Conservation (phyloP, 2,888 invertebrate species). For the Hydriomena furcata region DNA sequence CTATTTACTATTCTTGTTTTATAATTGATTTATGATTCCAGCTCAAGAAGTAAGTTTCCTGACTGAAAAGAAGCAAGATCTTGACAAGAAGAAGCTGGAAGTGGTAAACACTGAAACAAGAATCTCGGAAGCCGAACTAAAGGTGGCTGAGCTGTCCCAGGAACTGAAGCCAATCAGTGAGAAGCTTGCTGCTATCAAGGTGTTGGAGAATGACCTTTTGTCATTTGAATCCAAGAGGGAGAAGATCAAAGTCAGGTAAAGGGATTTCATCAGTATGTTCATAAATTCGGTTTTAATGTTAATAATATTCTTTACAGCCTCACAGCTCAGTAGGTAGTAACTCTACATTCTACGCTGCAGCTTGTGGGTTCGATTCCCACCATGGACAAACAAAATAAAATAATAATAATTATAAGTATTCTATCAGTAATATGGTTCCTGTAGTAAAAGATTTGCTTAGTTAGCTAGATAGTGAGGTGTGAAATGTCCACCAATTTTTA, state of each 20-base stretch:
- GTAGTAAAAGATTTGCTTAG: too few species aligned
- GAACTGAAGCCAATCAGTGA: slow-evolving; percentile 82
- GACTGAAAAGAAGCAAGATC: slow-evolving; percentile 83
- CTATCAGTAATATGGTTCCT: too few species aligned
- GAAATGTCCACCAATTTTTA: too few species aligned
- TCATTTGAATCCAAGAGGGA: slow-evolving; percentile 80
- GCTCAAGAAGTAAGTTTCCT: slow-evolving; percentile 79
- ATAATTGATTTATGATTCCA: slow-evolving; percentile 39
- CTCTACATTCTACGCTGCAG: too few species aligned
- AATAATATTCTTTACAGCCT: too few species aligned
- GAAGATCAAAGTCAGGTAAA: slow-evolving; percentile 82
- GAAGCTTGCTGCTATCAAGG: slow-evolving; percentile 77
- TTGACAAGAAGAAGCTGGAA: slow-evolving; percentile 83
- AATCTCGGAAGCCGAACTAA: slow-evolving; percentile 83
- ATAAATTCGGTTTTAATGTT: too few species aligned
- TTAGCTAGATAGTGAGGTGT: too few species aligned
- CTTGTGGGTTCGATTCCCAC: too few species aligned
- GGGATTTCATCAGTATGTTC: neutral
- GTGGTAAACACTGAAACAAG: slow-evolving; percentile 85
- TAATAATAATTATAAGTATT: too few species aligned
- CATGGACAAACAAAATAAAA: too few species aligned
- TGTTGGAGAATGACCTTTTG: slow-evolving; percentile 78
- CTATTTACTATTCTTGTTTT: too few species aligned
- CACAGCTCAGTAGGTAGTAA: too few species aligned
- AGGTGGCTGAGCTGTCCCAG: slow-evolving; percentile 81